Base-by-base conservation (phyloP, 92 coral and sea anemone species). In the Zoanthus gigantus region DNA sequence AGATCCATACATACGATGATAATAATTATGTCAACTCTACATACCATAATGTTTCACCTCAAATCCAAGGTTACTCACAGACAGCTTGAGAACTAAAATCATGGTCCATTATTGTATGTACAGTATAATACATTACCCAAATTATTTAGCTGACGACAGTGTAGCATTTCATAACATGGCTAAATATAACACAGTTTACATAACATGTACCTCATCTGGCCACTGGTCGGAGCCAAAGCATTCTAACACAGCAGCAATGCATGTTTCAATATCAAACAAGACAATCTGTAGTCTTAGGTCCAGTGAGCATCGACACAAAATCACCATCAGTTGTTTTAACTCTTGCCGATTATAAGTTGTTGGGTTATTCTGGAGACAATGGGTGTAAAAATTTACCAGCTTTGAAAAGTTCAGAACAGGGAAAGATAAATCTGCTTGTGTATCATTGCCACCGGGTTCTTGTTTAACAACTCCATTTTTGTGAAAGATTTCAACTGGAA, bases 191-290 rank as follows among this genome's bases (percentile, higher is more conserved):
- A 37, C 4, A 37, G 1, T 37, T 37, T 0, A 37, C 42, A 37
- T 53, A 44, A 1, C 37, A 73, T 87, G 14, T 46, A 96, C 99
- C 98, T 95, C 91, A 28, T 93, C 97, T 13, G 90, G 90, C 98
- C 98, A 97, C 71, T 92, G 96, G 23, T 79, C 83, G 30, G 79
- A 87, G 17, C 94, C 95, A 83, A 95, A 92, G 75, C 94, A 92
- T 72, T 92, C 83, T 71, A 95, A 87, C 54, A 88, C 72, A 18
- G 95, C 97, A 57, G 91, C 93, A 84, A 97, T 81, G 58, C 95
- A 95, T 89, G 93, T 92, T 83, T 95, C 94, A 56, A 97, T 75
- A 74, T 97, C 99, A 88, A 93, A 93, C 77, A 89, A 79, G 16
- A 92, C 48, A 23, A 90, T 88, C 56, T 92, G 95, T 76, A 97